Evolutionary conservation across 2,888 invertebrate species (phyloP).

Genomic region (Chrysina gloriosa): DNA sequence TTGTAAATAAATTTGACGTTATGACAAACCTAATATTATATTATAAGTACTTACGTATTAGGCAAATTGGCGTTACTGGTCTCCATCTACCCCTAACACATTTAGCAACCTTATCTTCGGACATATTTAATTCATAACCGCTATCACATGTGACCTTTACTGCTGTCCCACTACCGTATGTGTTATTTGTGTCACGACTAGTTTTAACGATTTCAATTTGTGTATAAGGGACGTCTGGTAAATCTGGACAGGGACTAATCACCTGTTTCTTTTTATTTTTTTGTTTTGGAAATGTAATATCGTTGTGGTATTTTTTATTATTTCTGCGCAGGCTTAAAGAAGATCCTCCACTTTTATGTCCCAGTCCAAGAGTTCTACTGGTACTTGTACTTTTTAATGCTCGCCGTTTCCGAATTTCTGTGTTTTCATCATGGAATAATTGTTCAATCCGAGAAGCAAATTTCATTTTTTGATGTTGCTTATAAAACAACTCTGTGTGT

Average conservation of each 20-base stretch:
- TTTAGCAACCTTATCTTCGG: conserved; percentile 79
- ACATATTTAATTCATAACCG: conserved; percentile 81
- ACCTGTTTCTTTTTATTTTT: conserved; percentile 47
- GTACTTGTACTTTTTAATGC: conserved; percentile 47
- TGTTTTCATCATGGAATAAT: conserved; percentile 43
- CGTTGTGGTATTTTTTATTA: conserved; percentile 52
- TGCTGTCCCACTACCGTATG: conserved; percentile 81
- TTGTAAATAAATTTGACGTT: no score
- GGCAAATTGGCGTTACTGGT: conserved; percentile 82
- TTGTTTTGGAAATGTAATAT: conserved; percentile 49
- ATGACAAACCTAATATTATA: conserved; percentile 5
- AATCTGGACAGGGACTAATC: conserved; percentile 76
- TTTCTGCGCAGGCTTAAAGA: conserved; percentile 56
- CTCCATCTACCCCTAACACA: conserved; percentile 90
- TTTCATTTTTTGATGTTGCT: conserved; percentile 49
- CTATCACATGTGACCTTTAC: conserved; percentile 81
- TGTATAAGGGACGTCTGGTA: conserved; percentile 74
- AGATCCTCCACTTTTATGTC: conserved; percentile 57
- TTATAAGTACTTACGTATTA: conserved; percentile 73
- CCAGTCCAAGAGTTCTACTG: conserved; percentile 47
- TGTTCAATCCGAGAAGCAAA: conserved; percentile 45
- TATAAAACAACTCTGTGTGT: conserved; percentile 54
- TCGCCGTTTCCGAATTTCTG: conserved; percentile 43
- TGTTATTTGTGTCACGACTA: conserved; percentile 77
- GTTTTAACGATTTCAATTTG: conserved; percentile 78